A percentile compares a stretch with the other conserved stretches of the same genome.
Evolutionary conservation across 2,888 invertebrate species (phyloP).

Genomic region (Metalampra italica): DNA sequence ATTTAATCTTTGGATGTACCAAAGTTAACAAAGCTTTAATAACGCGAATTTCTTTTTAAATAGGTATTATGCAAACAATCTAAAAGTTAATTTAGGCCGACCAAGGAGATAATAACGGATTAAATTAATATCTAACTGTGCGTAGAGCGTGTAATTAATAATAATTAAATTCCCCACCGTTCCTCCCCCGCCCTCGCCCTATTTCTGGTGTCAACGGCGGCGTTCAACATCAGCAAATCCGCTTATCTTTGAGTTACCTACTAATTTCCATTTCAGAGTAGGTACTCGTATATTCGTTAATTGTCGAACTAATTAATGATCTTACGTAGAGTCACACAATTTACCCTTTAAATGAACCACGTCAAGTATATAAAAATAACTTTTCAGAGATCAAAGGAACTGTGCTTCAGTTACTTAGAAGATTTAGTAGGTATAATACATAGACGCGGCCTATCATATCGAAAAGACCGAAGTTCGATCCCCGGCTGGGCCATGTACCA

Average conservation of each 20-base stretch:
- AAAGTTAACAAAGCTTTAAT: no score
- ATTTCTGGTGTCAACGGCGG: not conserved
- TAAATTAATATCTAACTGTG: slow-evolving; percentile 7
- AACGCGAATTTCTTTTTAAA: no score
- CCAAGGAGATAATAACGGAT: slow-evolving; percentile 5
- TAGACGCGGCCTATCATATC: no score
- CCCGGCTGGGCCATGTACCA: no score
- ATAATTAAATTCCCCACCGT: slow-evolving; percentile 5
- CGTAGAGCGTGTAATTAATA: slow-evolving; percentile 15
- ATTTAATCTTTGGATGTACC: not conserved
- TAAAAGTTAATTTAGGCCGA: slow-evolving; percentile 1
- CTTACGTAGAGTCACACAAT: no score
- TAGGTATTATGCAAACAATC: not conserved
- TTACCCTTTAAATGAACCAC: no score
- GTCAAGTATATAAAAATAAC: no score
- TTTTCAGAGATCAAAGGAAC: no score
- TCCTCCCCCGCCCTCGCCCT: not conserved
- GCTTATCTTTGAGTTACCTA: slow-evolving; percentile 2
- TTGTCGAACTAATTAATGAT: no score
- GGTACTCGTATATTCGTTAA: not conserved
- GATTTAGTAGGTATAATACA: no score
- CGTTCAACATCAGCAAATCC: slow-evolving; percentile 4
- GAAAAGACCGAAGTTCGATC: no score
- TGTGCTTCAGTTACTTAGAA: no score
- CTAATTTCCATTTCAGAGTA: not conserved